Base-by-base conservation (phyloP, 2,113 vertebrate genomes). In the Nothoprocta perdicaria region DNA sequence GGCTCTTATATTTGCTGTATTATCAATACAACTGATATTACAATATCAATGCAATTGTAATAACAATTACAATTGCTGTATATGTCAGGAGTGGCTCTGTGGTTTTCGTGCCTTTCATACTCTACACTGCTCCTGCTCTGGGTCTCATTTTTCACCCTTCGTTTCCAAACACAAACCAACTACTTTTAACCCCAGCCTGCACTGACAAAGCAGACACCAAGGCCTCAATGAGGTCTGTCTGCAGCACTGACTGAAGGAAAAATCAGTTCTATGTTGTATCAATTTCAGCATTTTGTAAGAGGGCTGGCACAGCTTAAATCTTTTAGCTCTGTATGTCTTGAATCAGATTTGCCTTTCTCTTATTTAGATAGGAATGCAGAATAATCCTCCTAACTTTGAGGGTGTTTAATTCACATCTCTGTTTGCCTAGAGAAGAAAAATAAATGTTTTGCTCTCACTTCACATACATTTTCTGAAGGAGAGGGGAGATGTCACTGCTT, bases 221-320 rank as follows among this genome's bases (percentile, higher is more conserved):
- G 27, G 50, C 50, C 83, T 89, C 61, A 67, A 85, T 85, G 29
- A 86, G 26, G 58, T 41, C n/a, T 79, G 52, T 41, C 81, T 92
- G 69, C 85, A 84, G 45, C 48, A 86, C 60, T 31, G 53, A 86
- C 60, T 31, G 53, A 79, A 77, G 31, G 53, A 84, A 94, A 94
- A 95, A 95, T 85, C 74, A 89, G 52, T 93, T 91, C 76, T 93
- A 96, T 33, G 75, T 5, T 69, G 52, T 88, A 90, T 94, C 87
- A 69, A 76, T 88, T 92, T 94, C 89, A 91, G 41, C 50, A 62
- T 50, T 69, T 38, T 9, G 40, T 67, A 91, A 76, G 66, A 73
- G 66, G 86, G 62, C 63, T 77, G 65, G 63, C 53, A 88, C 63
- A 58, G 45, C 48, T 91, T 73, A 87, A 80, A 45, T 74, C 50